Conservation (phyloP, 30 jellyfish, hydroid and myxozoan species). For the Catostylus mosaicus region DNA sequence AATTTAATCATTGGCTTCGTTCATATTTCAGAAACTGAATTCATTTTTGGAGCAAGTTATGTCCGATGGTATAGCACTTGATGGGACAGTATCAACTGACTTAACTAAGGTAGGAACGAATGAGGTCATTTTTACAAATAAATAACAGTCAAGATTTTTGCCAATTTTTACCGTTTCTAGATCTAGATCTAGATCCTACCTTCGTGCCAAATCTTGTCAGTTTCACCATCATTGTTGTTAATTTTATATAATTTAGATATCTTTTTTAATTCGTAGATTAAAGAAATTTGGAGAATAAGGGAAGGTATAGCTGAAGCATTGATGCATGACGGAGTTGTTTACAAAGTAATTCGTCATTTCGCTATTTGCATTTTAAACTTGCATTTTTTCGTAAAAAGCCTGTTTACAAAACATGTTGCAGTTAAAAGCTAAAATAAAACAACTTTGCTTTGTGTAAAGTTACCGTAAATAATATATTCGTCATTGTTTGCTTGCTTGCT, state of each 20-base stretch:
- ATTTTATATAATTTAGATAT: not conserved
- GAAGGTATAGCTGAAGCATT: conserved; percentile 91
- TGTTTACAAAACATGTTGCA: not conserved
- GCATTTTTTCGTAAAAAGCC: not conserved
- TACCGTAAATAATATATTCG: no score
- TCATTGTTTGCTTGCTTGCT: no score
- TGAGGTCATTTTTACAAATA: not conserved
- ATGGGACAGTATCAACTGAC: conserved; percentile 94
- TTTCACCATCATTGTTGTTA: not conserved
- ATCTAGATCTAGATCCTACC: no score
- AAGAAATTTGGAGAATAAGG: conserved; percentile 84
- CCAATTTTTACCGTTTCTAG: no score
- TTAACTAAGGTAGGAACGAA: conserved; percentile 74
- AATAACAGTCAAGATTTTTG: not conserved
- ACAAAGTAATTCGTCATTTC: conserved; percentile 41
- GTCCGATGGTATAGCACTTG: conserved; percentile 75
- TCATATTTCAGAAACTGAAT: conserved; percentile 67
- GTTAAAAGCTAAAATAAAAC: no score
- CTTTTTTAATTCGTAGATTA: conserved; percentile 37
- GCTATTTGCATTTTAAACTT: not conserved
- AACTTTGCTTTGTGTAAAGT: no score
- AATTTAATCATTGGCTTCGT: not conserved
- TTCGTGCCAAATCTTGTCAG: no score
- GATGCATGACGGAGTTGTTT: conserved; percentile 83
- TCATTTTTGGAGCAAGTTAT: conserved; percentile 72